Evolutionary conservation across 2,888 invertebrate species (phyloP).

Genomic region (Nephrotoma appendiculata): DNA sequence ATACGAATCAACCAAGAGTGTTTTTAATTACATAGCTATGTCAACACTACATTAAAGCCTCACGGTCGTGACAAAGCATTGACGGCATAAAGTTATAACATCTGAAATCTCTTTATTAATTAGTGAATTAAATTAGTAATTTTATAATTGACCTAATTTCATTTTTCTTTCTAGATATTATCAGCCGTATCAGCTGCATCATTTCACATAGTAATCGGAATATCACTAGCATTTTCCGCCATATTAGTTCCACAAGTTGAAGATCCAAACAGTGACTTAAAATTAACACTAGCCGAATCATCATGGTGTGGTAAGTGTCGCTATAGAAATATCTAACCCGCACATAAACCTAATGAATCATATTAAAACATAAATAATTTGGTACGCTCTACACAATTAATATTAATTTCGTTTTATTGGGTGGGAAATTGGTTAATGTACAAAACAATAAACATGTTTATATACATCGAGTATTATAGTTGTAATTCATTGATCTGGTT

Average conservation of each 20-base stretch:
- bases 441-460: not conserved
- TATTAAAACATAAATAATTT: not conserved
- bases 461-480: not conserved
- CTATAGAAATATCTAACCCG: not conserved
- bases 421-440: not conserved
- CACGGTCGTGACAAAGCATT: too few species aligned
- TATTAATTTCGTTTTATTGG: not conserved
- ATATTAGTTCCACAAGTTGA: conserved; percentile 36
- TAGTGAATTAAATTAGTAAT: too few species aligned
- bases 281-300: conserved; percentile 28
- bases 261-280: conserved; percentile 11
- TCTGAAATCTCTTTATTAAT: too few species aligned
- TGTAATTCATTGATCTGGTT: not conserved
- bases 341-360: not conserved
- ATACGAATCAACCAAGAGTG: too few species aligned
- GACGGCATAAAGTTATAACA: too few species aligned
- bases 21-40: too few species aligned
- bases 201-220: conserved; percentile 43
- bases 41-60: too few species aligned
- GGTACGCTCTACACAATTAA: not conserved
- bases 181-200: conserved; percentile 39
- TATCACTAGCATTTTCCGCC: conserved; percentile 42
- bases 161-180: conserved; percentile 29
- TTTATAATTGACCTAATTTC: not conserved
- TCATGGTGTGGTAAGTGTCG: conserved; percentile 38